Percentiles rank a stretch among this genome's conserved stretches.
Evolutionary conservation across 2,797 vertebrate species (phyloP).

Genomic region (Prionace glauca): DNA sequence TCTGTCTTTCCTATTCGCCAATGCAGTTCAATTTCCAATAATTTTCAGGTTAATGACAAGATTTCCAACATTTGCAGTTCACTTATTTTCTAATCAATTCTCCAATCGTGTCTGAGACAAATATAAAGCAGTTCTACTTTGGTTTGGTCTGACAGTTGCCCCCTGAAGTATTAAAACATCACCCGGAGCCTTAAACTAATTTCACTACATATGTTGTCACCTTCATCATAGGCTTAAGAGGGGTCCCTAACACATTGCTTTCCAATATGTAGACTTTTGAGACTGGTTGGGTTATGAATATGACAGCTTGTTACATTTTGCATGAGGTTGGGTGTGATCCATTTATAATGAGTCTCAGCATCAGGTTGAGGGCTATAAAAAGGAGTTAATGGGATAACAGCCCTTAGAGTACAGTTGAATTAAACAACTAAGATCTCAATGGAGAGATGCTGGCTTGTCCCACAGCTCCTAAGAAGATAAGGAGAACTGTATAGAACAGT

Average conservation of each 20-base stretch:
- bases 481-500: not conserved
- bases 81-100: not conserved
- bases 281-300: not conserved
- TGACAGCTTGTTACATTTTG: not conserved
- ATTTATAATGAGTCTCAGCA: not conserved
- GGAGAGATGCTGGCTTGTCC: not conserved
- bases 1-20: not conserved
- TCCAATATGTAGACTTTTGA: not conserved
- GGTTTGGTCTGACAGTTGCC: not conserved
- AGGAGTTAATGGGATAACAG: not conserved
- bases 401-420: not conserved
- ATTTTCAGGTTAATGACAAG: not conserved
- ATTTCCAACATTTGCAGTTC: not conserved
- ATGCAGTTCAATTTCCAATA: not conserved
- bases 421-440: slow-evolving; percentile 15
- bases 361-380: not conserved
- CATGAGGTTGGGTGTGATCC: not conserved
- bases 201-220: not conserved
- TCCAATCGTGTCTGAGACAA: not conserved
- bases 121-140: not conserved
- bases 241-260: not conserved
- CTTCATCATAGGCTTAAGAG: not conserved
- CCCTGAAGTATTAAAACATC: not conserved
- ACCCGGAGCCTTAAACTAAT: not conserved
- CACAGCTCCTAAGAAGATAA: not conserved